Base-by-base conservation (phyloP, 64 coral and sea anemone genomes). In the Stylophora pistillata region DNA sequence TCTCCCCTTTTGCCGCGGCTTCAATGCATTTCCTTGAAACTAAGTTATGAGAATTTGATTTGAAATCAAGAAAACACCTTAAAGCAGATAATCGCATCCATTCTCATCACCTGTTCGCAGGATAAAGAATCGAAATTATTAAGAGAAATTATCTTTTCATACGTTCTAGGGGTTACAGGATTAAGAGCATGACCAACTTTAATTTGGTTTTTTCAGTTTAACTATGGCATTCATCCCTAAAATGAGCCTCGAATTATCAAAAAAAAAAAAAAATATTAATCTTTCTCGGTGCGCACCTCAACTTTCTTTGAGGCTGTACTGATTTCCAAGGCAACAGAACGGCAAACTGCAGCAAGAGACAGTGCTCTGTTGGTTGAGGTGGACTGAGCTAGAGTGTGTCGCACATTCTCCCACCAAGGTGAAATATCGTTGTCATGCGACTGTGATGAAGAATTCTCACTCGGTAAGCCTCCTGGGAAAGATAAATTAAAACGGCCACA, bases 401-500 rank as follows among this genome's bases (percentile, higher is more conserved):
- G 97, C 79, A 95, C 71, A 55, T 63, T 87, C 29, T 99, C 90
- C 97, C 93, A 99, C 97, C 97, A 99, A 18, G 88, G 82, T 23
- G 97, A 95, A 16, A 95, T 77, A 53, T 62, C 54, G 21, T 82
- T 74, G 61, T 88, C 83, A 60, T 47, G 62, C 21, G 20, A 52
- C 55, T 73, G 23, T 5, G 34, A 23, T 54, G 78, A 82, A 1
- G 17, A 64, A 63, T 12, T 62, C 71, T 87, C 85, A 26, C 85
- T 74, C 6, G 58, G 12, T 52, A 87, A 34, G 29, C 70, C 70
- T 59, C 85, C 85, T 87, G 27, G 3, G 16, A 59, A 15, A 52
- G 15, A 17, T 55, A 23, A 9, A 86, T 5, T 74, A 15, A 77
- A 52, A 77, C 2, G 0, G 27, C 74, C 29, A 13, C 32, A 41